These are phyloP conservation scores for Synanthedon formicaeformis DNA, from an alignment of 2,888 invertebrate genomes.

Conservation along the genomic window DNA sequence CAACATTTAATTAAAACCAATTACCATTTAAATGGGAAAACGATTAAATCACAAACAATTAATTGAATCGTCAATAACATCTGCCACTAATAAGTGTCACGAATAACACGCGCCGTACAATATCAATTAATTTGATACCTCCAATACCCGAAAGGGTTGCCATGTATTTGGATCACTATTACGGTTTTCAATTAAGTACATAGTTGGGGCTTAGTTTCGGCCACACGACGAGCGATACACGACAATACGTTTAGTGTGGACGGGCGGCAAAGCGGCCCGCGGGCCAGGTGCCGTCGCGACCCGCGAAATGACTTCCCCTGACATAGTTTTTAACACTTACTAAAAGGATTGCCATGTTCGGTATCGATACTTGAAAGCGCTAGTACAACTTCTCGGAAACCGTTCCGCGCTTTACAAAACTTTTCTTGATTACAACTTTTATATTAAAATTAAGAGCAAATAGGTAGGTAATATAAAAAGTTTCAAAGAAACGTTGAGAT, in stretches of 20 bases:
- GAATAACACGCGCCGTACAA: conserved; percentile 21
- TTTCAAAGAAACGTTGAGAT: neutral
- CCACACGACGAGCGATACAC: conserved; percentile 53
- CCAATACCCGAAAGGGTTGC: conserved; percentile 56
- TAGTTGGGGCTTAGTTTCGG: conserved; percentile 56
- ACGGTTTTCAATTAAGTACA: conserved; percentile 61
- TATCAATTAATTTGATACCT: conserved; percentile 43
- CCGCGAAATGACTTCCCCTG: conserved; percentile 49
- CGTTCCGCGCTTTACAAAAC: neutral
- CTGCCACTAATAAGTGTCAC: neutral
- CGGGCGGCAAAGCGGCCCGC: conserved; percentile 9
- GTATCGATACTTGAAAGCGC: conserved; percentile 39
- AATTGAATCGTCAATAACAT: neutral
- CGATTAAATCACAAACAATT: neutral
- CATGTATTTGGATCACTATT: conserved; percentile 57
- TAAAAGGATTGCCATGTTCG: conserved; percentile 67
- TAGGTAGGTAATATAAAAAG: neutral
- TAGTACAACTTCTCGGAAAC: conserved; percentile 15
- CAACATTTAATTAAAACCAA: no score
- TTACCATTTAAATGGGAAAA: no score
- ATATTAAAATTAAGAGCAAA: conserved; percentile 4
- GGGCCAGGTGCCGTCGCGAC: conserved; percentile 19
- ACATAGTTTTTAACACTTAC: conserved; percentile 52
- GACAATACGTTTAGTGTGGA: conserved; percentile 58
- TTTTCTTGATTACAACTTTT: conserved; percentile 11